Conservation (phyloP, 2,797 vertebrate genomes). For the Galaxias olidus region DNA sequence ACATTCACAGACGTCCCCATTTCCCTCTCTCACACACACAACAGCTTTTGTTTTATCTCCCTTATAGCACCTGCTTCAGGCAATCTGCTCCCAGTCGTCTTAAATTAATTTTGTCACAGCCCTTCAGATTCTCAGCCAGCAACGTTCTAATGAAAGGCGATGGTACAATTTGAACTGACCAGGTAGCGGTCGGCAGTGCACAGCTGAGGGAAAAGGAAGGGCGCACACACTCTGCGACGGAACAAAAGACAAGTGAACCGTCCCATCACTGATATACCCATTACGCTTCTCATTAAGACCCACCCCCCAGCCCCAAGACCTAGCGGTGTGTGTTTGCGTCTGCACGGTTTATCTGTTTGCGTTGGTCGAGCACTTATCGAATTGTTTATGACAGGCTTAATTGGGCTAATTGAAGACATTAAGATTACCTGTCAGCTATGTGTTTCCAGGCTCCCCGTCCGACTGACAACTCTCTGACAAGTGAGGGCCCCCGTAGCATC, state of each 20-base stretch:
- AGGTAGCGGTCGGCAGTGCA: conserved; percentile 89
- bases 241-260: conserved; percentile 82
- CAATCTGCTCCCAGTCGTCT: conserved; percentile 86
- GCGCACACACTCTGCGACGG: conserved; percentile 57
- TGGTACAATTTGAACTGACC: conserved; percentile 97
- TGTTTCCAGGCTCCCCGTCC: conserved; percentile 94
- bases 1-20: conserved; percentile 41
- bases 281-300: conserved; percentile 94
- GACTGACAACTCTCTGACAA: conserved; percentile 99
- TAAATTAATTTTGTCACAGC: conserved; percentile 99
- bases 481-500: conserved; percentile 96
- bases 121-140: conserved; percentile 89
- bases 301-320: conserved; percentile 82
- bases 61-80: conserved; percentile 93
- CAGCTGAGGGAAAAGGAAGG: conserved; percentile 86
- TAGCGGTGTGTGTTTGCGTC: conserved; percentile 19
- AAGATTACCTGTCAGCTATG: conserved; percentile 99
- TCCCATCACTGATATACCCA: conserved; percentile 93
- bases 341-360: conserved; percentile 93
- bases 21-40: conserved; percentile 34
- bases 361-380: conserved; percentile 95
- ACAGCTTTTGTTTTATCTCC: conserved; percentile 87
- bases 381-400: conserved; percentile 99
- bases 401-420: conserved; percentile 99
- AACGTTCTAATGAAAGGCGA: conserved; percentile 98